phyloP scores from a whole-genome alignment of 2,888 invertebrate genomes.

The Melanargia galathea region DNA sequence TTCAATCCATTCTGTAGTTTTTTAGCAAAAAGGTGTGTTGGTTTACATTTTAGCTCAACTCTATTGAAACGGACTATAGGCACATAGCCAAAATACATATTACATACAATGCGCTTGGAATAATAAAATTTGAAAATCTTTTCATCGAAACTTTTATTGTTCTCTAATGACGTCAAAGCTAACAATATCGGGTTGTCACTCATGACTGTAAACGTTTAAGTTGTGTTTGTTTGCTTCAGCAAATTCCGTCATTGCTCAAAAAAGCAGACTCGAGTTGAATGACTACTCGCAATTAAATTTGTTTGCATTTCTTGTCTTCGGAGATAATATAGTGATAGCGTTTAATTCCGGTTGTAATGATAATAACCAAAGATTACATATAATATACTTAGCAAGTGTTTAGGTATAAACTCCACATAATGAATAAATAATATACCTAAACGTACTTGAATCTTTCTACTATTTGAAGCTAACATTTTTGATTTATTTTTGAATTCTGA shows the following conservation, averaged over 20 bases:
- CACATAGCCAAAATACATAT: constrained; percentile 42
- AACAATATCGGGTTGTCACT: constrained; percentile 36
- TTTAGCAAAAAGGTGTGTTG: too few relatives aligned
- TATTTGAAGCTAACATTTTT: too few relatives aligned
- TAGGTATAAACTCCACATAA: too few relatives aligned
- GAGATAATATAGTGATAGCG: not conserved
- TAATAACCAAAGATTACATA: too few relatives aligned
- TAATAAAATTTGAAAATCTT: constrained; percentile 45
- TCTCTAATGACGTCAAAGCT: constrained; percentile 44
- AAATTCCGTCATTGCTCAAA: constrained; percentile 30
- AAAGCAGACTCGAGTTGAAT: constrained; percentile 27
- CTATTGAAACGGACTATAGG: too few relatives aligned
- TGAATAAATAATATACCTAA: too few relatives aligned
- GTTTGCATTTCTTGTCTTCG: not conserved
- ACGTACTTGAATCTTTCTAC: too few relatives aligned
- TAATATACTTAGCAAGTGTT: too few relatives aligned
- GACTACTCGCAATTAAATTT: not conserved
- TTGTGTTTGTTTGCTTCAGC: constrained; percentile 25
- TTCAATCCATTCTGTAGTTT: too few relatives aligned
- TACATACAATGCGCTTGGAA: constrained; percentile 31
- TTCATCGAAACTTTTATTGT: constrained; percentile 42
- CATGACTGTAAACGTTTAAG: constrained; percentile 26
- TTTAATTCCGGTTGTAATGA: not conserved
- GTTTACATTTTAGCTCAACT: too few relatives aligned
- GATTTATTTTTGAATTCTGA: too few relatives aligned